These are phyloP conservation scores for Coendou prehensilis DNA, from an alignment of 2,797 vertebrate genomes.

Conservation along the genomic window DNA sequence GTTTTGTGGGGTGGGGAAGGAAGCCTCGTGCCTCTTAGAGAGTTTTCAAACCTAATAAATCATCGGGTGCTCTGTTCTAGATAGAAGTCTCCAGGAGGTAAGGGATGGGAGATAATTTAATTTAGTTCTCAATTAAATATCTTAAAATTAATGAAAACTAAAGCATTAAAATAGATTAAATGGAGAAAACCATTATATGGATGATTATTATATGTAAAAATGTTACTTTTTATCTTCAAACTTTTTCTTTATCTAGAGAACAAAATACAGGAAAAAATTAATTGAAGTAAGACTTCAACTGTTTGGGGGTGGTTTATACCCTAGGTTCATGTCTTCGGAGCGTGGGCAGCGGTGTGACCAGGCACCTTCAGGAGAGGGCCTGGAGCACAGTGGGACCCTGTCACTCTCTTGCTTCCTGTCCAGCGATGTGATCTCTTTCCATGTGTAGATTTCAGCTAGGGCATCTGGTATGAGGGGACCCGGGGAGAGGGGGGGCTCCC, in stretches of 20 bases:
- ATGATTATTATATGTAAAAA: background rate
- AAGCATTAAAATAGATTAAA: background rate
- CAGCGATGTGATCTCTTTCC: background rate
- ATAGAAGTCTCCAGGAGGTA: background rate
- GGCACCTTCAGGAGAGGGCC: background rate
- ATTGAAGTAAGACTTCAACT: background rate
- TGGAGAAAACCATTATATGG: background rate
- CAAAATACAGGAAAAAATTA: background rate
- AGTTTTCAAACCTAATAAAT: background rate
- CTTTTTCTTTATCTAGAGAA: background rate
- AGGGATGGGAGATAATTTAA: background rate
- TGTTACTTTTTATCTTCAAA: background rate
- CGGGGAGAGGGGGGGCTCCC: background rate
- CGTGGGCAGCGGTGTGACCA: too few species aligned
- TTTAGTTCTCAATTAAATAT: background rate
- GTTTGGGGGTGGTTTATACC: background rate
- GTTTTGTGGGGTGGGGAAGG: background rate
- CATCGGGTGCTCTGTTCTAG: background rate
- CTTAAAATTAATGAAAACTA: conserved; percentile 27
- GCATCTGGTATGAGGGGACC: too few species aligned
- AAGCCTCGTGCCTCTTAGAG: background rate
- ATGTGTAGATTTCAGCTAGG: background rate
- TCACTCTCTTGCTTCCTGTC: background rate
- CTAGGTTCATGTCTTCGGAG: background rate
- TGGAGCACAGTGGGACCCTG: background rate